These are phyloP conservation scores for Aepyceros melampus DNA, from an alignment of 2,113 vertebrate species.

Conservation along the genomic window DNA sequence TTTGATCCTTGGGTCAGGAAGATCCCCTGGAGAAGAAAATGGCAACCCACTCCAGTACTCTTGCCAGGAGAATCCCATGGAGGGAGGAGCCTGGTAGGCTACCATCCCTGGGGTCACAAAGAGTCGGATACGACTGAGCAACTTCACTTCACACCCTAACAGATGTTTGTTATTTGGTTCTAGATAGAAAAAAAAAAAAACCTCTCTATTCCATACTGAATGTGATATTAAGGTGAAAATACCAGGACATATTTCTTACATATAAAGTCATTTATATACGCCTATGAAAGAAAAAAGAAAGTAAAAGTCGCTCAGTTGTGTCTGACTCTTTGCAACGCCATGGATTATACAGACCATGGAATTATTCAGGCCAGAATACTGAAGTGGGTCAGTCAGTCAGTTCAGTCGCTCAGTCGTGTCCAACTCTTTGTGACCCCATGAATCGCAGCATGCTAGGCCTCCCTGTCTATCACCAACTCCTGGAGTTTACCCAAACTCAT, in stretches of 20 bases:
- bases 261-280: neutral
- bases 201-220: neutral
- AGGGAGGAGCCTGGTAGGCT: too few relatives aligned
- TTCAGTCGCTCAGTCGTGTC: too few relatives aligned
- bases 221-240: neutral
- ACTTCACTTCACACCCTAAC: neutral
- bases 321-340: neutral
- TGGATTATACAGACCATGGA: neutral
- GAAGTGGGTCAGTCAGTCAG: neutral
- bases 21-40: too few relatives aligned
- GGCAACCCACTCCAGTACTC: too few relatives aligned
- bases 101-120: too few relatives aligned
- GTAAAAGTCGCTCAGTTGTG: neutral
- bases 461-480: too few relatives aligned
- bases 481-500: too few relatives aligned
- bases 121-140: too few relatives aligned
- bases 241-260: neutral
- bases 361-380: neutral
- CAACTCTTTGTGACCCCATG: too few relatives aligned
- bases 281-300: neutral
- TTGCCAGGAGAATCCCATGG: too few relatives aligned
- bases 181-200: neutral
- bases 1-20: too few relatives aligned
- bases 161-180: neutral
- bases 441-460: fast-evolving